Evolutionary conservation across 1,140 invertebrate species (phyloP), one percentile per base, ranked within the genome.

Genomic region (Maconellicoccus hirsutus): DNA sequence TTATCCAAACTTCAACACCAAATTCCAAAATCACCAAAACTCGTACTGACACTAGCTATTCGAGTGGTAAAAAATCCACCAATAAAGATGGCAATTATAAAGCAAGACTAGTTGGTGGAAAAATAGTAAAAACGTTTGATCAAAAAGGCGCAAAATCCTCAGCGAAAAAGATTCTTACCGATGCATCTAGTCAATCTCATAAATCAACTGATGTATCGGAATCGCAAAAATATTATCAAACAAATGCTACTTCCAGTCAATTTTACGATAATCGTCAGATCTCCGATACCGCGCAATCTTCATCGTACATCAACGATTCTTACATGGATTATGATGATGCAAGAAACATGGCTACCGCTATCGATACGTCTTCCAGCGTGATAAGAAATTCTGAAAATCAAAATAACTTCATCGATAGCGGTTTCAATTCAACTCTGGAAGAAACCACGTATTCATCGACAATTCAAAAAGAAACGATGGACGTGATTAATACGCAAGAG

Each of bases 31-130:
- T 16, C 14, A 33, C 69, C 27, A 70, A 27, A 33, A 29, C 69
- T 23, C 12, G 21, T 10, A 39, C 29, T 8, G 1, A 22, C 3
- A 19, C 22, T 19, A 16, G 25, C 16, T 8, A 19, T 2, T 1
- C 19, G 1, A 52, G 25, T 23, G 16, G 33, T 4, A 42, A 70
- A n/a, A 39, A 38, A 70, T 21, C 21, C 70, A 59, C 70, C 39
- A 22, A 52, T 25, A 39, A 38, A 38, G 25, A 70, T 38, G 27
- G 26, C 14, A 10, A 38, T 70, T 70, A 22, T 6, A 52, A 70
- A 26, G 70, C 72, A 2, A 71, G 71, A 69, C 71, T 75, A 70
- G 73, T 75, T 29, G 74, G 73, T 42, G 74, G 74, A 27, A 75
- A 75, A 74, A 70, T 75, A 7, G 70, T 75, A 0, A 74, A 74